These are phyloP conservation scores for Notolabrus celidotus DNA, from an alignment of 2,797 vertebrate species.

Conservation along the genomic window DNA sequence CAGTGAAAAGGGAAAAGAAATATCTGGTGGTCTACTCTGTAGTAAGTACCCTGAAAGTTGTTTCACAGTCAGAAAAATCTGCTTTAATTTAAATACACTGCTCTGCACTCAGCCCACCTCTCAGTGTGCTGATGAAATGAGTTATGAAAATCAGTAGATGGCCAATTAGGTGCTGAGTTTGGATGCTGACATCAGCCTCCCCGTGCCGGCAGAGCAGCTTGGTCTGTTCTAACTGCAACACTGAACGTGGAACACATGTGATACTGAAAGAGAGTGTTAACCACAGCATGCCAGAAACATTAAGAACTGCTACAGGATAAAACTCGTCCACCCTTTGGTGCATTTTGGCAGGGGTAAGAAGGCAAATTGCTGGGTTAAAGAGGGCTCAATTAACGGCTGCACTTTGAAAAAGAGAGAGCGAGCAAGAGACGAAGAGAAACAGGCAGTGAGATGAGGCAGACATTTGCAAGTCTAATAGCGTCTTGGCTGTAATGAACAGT, in stretches of 20 bases:
- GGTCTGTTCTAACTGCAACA: constrained; percentile 8
- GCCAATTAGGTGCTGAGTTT: neutral
- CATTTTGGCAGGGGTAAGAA: constrained; percentile 40
- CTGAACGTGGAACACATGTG: constrained; percentile 11
- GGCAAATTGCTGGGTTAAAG: constrained; percentile 63
- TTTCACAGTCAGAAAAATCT: neutral
- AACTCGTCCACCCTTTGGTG: constrained; percentile 43
- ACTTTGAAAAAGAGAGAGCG: constrained; percentile 41
- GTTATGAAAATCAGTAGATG: neutral
- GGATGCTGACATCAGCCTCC: neutral
- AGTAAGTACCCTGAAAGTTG: neutral
- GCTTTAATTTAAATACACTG: neutral
- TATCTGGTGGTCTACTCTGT: neutral
- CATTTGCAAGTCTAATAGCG: constrained; percentile 72
- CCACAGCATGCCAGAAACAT: constrained; percentile 23
- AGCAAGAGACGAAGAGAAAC: constrained; percentile 33
- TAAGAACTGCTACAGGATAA: constrained; percentile 11
- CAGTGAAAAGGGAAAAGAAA: neutral
- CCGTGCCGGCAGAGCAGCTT: neutral
- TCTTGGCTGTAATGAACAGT: constrained; percentile 67
- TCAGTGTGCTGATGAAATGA: neutral
- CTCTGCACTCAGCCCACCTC: neutral
- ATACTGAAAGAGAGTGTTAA: constrained; percentile 26
- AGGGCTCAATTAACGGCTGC: constrained; percentile 60
- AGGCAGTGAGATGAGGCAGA: constrained; percentile 21